Percentiles rank a stretch among this genome's conserved stretches.
Conservation (phyloP, 2,113 vertebrate genomes). For the Hippopotamus amphibius region DNA sequence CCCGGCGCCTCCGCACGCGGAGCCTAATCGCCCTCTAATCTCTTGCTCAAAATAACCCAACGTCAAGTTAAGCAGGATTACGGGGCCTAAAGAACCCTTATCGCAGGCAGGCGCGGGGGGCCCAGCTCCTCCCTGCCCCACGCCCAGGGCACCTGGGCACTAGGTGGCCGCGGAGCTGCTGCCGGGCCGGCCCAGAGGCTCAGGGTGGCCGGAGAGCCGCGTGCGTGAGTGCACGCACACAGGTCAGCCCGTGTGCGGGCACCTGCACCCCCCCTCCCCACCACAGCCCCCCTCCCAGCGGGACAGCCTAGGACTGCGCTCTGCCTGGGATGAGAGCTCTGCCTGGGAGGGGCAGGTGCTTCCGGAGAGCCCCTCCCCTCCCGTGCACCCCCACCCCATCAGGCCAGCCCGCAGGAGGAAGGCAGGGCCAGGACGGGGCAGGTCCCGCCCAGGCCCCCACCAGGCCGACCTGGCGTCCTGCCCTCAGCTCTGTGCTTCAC, state of each 20-base stretch:
- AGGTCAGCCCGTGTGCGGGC: not conserved
- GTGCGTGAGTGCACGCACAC: not conserved
- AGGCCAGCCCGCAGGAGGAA: no score
- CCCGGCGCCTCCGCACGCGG: constrained; percentile 74
- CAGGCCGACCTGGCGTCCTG: not conserved
- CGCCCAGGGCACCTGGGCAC: not conserved
- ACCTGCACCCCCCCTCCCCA: no score
- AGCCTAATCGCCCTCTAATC: constrained; percentile 88
- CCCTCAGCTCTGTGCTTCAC: not conserved
- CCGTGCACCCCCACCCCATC: not conserved
- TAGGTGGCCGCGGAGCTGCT: rapidly evolving
- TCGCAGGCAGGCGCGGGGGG: not conserved
- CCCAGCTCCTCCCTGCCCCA: not conserved
- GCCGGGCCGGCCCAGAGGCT: not conserved
- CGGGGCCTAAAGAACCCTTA: constrained; percentile 76
- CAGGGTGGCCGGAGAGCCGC: not conserved
- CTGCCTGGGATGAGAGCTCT: no score
- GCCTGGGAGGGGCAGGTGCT: not conserved
- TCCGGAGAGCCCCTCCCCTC: not conserved
- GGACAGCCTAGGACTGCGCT: not conserved
- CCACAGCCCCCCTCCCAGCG: rapidly evolving
- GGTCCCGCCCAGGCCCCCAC: constrained; percentile 29
- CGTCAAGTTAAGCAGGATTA: constrained; percentile 89
- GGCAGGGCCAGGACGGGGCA: not conserved
- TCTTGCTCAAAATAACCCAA: constrained; percentile 89